Conservation (phyloP, 1,140 invertebrate species). For the Aphaenogaster rudis region DNA sequence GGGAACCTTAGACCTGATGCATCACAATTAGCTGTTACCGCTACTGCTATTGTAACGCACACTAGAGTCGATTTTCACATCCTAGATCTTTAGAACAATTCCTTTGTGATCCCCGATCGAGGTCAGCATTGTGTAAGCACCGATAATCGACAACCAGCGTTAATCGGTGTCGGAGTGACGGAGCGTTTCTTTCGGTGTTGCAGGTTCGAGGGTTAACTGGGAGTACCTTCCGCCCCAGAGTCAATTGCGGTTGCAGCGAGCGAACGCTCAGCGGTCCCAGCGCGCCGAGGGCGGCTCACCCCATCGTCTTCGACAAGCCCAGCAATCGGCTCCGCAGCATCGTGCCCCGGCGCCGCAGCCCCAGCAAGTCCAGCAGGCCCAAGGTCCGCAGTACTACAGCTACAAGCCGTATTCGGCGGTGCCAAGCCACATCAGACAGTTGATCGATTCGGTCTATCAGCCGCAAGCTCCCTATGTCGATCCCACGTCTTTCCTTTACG, state of each 20-base stretch:
- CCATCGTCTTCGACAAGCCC: constrained; percentile 10
- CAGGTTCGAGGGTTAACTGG: constrained; percentile 81
- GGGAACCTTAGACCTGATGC: constrained; percentile 5
- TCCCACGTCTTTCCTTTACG: constrained; percentile 80
- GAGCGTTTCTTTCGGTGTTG: constrained; percentile 30
- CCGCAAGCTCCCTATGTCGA: constrained; percentile 81
- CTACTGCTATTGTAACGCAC: constrained; percentile 9
- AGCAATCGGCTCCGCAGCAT: constrained; percentile 2
- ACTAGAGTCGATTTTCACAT: constrained; percentile 37
- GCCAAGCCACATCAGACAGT: constrained; percentile 80
- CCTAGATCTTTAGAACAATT: constrained; percentile 30
- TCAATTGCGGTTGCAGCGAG: constrained; percentile 72
- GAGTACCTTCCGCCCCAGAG: constrained; percentile 76
- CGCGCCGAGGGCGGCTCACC: constrained; percentile 64
- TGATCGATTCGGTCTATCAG: constrained; percentile 79
- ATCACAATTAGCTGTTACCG: constrained; percentile 3
- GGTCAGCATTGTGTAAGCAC: constrained; percentile 34
- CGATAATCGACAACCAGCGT: neutral
- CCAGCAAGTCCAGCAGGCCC: constrained; percentile 23
- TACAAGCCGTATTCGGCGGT: constrained; percentile 80
- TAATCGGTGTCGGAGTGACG: constrained; percentile 14
- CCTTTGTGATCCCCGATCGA: constrained; percentile 1
- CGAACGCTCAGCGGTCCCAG: constrained; percentile 68
- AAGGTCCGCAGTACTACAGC: constrained; percentile 74
- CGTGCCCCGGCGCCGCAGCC: constrained; percentile 4